Evolutionary conservation across 2,888 invertebrate genomes (phyloP), one percentile per base, ranked within the genome.

Genomic region (Scaptodrosophila latifasciaeformis): DNA sequence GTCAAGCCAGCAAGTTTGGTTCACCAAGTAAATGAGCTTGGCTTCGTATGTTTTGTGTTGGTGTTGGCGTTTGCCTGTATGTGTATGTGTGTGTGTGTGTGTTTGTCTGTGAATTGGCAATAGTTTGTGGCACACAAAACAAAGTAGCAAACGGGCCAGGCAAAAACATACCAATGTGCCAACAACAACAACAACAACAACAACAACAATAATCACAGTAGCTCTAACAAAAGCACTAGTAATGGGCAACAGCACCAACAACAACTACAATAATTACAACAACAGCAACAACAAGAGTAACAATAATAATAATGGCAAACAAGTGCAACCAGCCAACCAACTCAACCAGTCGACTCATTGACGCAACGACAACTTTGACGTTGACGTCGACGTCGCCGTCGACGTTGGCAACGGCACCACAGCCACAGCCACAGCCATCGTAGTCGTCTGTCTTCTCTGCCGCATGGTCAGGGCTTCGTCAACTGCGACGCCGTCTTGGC

Each of bases 381-480:
- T 29, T 15, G 17, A 27, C n/a, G 34, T 37, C 37, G n/a, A 24
- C 34, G 21, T 24, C 47, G 27, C 47, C 27, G 34, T 47, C 46
- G n/a, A n/a, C n/a, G n/a, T n/a, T 61, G 53, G 48, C 56, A 52
- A 35, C 49, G 53, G 35, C 51, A 59, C 21, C 47, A 45, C 17
- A 29, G 31, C 47, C 19, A 9, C 46, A 52, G 19, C 40, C 9
- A 31, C n/a, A 34, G 10, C 29, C 34, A 34, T n/a, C n/a, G n/a
- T n/a, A n/a, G n/a, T n/a, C n/a, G n/a, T n/a, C n/a, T n/a, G n/a
- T n/a, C 12, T 24, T 27, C 54, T 48, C 47, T 47, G 60, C 46
- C 43, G 75, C 67, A 70, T 70, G 63, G 70, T 65, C 72, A 72
- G 67, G 74, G 74, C 74, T 77, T 76, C 74, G 37, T 53, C 42